phyloP scores from a whole-genome alignment of 2,888 invertebrate genomes.

The Incurvaria masculella region DNA sequence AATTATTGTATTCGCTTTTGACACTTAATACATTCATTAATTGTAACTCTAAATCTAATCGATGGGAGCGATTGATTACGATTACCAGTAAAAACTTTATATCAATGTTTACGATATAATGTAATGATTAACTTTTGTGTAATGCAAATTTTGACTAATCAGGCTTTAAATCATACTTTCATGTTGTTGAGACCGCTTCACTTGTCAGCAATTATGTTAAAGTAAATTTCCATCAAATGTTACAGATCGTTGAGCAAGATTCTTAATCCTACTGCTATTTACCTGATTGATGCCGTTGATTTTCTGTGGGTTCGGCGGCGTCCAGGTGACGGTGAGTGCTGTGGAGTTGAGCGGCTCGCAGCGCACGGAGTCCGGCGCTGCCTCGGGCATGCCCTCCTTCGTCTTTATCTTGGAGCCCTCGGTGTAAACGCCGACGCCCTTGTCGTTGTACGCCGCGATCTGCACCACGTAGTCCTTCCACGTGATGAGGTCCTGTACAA shows the following conservation, averaged over 20 bases:
- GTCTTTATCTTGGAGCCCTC: conserved; percentile 92
- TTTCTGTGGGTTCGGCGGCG: conserved; percentile 95
- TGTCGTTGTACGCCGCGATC: conserved; percentile 95
- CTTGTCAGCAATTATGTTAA: not conserved
- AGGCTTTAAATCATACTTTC: too few species aligned
- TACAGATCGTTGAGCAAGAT: conserved; percentile 1
- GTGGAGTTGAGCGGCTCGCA: conserved; percentile 86
- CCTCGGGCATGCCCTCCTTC: conserved; percentile 93
- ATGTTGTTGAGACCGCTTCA: too few species aligned
- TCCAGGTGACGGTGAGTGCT: conserved; percentile 81
- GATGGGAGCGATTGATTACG: too few species aligned
- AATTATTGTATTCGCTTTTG: too few species aligned
- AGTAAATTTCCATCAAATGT: not conserved
- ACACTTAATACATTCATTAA: too few species aligned
- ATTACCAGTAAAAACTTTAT: too few species aligned
- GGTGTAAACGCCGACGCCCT: conserved; percentile 92
- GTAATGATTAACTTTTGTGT: too few species aligned
- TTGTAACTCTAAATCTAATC: too few species aligned
- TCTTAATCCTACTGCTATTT: conserved; percentile 6
- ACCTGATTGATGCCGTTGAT: conserved; percentile 98
- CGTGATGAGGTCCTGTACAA: conserved; percentile 79
- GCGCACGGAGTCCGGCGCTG: conserved; percentile 79
- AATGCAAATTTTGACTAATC: too few species aligned
- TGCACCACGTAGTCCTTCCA: conserved; percentile 98
- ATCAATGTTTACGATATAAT: too few species aligned